phyloP scores from a whole-genome alignment of 2,113 vertebrate genomes.

The Gadus chalcogrammus region DNA sequence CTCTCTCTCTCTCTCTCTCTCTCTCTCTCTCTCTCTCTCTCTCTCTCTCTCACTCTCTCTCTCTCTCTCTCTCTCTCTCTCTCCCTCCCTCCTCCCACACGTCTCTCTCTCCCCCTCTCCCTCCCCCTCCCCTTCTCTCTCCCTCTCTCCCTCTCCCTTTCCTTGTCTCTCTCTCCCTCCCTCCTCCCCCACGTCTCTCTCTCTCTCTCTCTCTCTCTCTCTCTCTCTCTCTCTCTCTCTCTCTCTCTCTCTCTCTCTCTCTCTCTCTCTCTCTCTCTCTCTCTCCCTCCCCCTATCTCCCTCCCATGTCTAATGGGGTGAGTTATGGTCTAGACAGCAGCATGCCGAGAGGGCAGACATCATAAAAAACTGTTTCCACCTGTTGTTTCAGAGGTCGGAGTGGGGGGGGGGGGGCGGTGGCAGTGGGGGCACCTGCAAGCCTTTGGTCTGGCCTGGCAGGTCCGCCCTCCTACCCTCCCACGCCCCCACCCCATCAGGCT shows the following conservation, averaged over 20 bases:
- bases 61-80: too few relatives aligned
- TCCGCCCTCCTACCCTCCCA: too few relatives aligned
- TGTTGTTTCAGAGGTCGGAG: constrained; percentile 63
- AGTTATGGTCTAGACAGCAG: constrained; percentile 60
- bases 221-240: constrained; percentile 15
- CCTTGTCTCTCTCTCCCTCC: too few relatives aligned
- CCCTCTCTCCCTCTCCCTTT: too few relatives aligned
- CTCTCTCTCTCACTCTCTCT: too few relatives aligned
- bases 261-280: neutral
- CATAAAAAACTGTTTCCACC: constrained; percentile 69
- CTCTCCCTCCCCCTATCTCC: constrained; percentile 1
- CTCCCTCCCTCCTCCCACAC: neutral
- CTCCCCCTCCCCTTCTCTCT: too few relatives aligned
- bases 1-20: too few relatives aligned
- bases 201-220: too few relatives aligned
- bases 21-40: too few relatives aligned
- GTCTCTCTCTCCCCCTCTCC: too few relatives aligned
- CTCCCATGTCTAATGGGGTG: constrained; percentile 62
- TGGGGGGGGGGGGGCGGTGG: constrained; percentile 12
- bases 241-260: constrained; percentile 1
- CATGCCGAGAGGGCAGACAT: constrained; percentile 64
- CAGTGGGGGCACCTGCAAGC: constrained; percentile 73
- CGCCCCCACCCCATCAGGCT: constrained; percentile 31
- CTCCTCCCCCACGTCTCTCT: too few relatives aligned
- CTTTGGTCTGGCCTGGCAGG: constrained; percentile 42